Evolutionary conservation across 2,888 invertebrate genomes (phyloP).

Genomic region (Salpingus planirostris): DNA sequence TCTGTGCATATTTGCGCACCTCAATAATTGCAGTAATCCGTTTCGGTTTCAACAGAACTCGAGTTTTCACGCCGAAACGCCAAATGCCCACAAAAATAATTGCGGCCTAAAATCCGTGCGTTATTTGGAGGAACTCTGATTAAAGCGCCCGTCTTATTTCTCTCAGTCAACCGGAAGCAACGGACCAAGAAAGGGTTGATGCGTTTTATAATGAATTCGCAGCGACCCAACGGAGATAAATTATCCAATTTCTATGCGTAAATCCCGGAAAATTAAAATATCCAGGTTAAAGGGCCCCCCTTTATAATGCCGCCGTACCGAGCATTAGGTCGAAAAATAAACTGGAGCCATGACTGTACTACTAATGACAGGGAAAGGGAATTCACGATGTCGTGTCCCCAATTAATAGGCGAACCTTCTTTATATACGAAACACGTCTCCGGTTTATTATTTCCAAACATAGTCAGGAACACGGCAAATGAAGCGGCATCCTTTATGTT

Average conservation of each 20-base stretch:
- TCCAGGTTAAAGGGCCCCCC: slow-evolving; percentile 12
- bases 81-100: no score
- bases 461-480: slow-evolving; percentile 14
- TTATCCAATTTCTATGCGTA: slow-evolving; percentile 14
- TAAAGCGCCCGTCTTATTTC: no score
- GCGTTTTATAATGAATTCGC: no score
- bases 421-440: slow-evolving; percentile 21
- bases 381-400: slow-evolving; percentile 12
- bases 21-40: no score
- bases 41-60: no score
- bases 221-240: slow-evolving; percentile 13
- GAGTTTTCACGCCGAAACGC: no score
- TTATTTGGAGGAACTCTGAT: no score
- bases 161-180: no score
- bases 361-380: slow-evolving; percentile 7
- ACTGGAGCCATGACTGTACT: slow-evolving; percentile 9
- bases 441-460: slow-evolving; percentile 24
- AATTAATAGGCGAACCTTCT: slow-evolving; percentile 20
- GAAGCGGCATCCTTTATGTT: slow-evolving; percentile 14
- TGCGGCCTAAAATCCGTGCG: no score
- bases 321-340: slow-evolving; percentile 15
- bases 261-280: slow-evolving; percentile 14
- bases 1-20: no score
- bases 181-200: no score
- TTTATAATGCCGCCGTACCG: no score